A percentile compares a stretch with the other conserved stretches of the same genome.
phyloP scores from a whole-genome alignment of 2,113 vertebrate genomes.

The Micronisus gabar region DNA sequence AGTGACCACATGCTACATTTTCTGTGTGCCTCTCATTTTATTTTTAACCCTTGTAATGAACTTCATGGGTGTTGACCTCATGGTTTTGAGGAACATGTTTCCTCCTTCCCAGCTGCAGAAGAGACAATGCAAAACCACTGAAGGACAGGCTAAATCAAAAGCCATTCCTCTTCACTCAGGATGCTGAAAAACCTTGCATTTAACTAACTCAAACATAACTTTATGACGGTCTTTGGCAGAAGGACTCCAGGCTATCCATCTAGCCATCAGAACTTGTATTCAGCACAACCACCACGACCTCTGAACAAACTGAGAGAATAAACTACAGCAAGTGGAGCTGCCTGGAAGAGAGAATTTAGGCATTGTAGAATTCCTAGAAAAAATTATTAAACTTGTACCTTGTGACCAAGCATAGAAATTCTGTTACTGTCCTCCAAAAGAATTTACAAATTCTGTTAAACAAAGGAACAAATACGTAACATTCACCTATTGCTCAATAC shows the following conservation, averaged over 20 bases:
- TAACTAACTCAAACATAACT: background rate
- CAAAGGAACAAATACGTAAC: background rate
- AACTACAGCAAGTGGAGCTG: background rate
- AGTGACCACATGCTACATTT: background rate
- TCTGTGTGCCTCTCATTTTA: background rate
- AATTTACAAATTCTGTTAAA: background rate
- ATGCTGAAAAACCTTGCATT: background rate
- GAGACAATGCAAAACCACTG: background rate
- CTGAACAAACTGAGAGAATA: background rate
- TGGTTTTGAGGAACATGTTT: background rate
- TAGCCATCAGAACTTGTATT: background rate
- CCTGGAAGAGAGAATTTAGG: background rate
- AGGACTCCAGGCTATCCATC: background rate
- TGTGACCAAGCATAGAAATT: background rate
- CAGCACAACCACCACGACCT: background rate
- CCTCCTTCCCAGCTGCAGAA: background rate
- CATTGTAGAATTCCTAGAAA: background rate
- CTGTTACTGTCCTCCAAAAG: background rate
- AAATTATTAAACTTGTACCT: background rate
- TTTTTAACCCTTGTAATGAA: background rate
- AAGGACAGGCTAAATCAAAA: background rate
- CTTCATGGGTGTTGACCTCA: background rate
- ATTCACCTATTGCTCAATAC: background rate
- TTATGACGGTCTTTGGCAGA: background rate
- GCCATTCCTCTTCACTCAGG: background rate